Evolutionary conservation across 2,797 vertebrate genomes (phyloP), one percentile per base, ranked within the genome.

Genomic region (Gadopsis marmoratus): DNA sequence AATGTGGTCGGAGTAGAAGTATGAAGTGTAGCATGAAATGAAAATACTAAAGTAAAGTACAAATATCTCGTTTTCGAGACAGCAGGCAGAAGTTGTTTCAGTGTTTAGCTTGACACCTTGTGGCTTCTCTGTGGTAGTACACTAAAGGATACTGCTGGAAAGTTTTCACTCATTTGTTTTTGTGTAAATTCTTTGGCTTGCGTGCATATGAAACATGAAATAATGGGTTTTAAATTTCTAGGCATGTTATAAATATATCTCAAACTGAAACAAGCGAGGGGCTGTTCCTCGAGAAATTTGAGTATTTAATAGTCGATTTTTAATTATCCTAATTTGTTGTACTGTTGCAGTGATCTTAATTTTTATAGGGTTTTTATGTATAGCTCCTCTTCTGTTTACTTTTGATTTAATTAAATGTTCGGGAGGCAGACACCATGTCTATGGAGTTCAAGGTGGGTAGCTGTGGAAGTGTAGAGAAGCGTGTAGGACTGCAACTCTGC

Each of bases 21-120:
- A 23, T 51, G 21, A 26, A 61, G 29, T 35, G 35, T 50, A 50
- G 29, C n/a, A 35, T 58, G 11, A 61, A 41, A 48, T 41, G 10
- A 0, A 39, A 65, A 55, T 47, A 54, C 2, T 39, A 10, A 37
- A 37, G 10, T 39, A 10, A 37, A 37, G 8, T 37, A 39, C 37
- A 39, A 11, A 39, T 39, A 35, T 35, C 35, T 35, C 7, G 35
- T 8, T 35, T 35, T 35, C 12, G 17, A 39, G 21, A 31, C 19
- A 13, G 14, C 21, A 51, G 13, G 8, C 33, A n/a, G 33, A 11
- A 7, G 21, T 5, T 23, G 33, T 50, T 71, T 68, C 13, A 78
- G 61, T 53, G 64, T 74, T 67, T 14, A 82, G 84, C 13, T 9
- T 72, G 92, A 81, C 91, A 74, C 73, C 86, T 17, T 59, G 83